Conservation (phyloP, 2,888 invertebrate genomes). For the Acrocyrtus sp. region DNA sequence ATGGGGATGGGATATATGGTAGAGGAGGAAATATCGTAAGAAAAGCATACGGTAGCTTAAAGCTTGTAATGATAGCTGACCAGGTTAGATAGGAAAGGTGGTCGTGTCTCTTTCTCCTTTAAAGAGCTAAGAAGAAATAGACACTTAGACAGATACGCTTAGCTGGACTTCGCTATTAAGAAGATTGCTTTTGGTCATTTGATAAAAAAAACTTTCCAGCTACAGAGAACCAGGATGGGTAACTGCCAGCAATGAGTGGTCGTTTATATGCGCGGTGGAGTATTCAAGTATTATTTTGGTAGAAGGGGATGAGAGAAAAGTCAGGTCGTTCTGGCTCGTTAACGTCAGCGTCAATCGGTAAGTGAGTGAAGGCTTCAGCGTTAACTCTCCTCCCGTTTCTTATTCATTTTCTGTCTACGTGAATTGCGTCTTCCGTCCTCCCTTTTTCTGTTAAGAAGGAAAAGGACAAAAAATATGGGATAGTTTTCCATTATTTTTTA, state of each 20-base stretch:
- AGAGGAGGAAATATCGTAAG: too few species aligned
- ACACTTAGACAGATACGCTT: constrained; percentile 45
- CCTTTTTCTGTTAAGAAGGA: not conserved
- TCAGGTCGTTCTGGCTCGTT: constrained; percentile 50
- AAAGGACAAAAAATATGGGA: constrained; percentile 1
- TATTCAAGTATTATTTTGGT: constrained; percentile 20
- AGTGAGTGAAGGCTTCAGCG: constrained; percentile 30
- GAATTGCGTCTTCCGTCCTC: constrained; percentile 22
- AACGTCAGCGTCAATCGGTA: constrained; percentile 53
- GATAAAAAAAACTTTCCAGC: constrained; percentile 24
- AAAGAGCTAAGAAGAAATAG: constrained; percentile 28
- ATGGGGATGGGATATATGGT: too few species aligned
- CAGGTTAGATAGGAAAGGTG: constrained; percentile 37
- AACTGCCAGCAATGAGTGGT: too few species aligned
- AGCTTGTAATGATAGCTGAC: constrained; percentile 47
- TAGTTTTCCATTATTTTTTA: not conserved
- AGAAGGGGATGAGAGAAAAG: constrained; percentile 42
- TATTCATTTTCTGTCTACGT: constrained; percentile 14
- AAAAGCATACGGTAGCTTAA: too few species aligned
- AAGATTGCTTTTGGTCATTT: constrained; percentile 53
- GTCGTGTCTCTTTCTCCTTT: constrained; percentile 9
- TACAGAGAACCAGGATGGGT: too few species aligned
- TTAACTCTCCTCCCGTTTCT: not conserved
- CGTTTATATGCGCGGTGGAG: too few species aligned
- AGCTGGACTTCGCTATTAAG: constrained; percentile 45